phyloP scores from a whole-genome alignment of 2,888 invertebrate species.

The Sarcophaga subvicina region DNA sequence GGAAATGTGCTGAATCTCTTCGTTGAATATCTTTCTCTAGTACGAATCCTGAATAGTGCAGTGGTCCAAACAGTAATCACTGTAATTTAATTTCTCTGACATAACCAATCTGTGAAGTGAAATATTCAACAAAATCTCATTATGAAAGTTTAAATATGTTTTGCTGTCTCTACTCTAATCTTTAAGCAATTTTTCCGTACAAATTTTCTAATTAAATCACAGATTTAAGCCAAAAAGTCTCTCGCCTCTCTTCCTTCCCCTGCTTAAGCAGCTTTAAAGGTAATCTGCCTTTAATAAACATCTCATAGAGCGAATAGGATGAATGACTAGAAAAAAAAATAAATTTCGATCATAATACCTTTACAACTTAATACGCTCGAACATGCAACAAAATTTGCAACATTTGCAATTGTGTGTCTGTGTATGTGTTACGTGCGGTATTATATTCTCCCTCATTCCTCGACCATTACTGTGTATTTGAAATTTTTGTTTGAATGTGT shows the following conservation, averaged over 20 bases:
- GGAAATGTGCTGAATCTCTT: no score
- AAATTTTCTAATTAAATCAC: background rate
- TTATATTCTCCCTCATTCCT: constrained; percentile 34
- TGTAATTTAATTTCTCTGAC: no score
- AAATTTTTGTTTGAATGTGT: background rate
- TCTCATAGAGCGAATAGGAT: background rate
- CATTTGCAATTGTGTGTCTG: constrained; percentile 10
- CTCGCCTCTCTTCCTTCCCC: background rate
- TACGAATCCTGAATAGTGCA: no score
- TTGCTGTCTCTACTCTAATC: background rate
- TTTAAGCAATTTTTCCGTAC: background rate
- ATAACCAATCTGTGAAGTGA: no score
- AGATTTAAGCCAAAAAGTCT: background rate
- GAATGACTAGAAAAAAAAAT: constrained; percentile 3
- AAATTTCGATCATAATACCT: constrained; percentile 22
- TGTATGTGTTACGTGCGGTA: background rate
- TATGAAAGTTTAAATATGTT: no score
- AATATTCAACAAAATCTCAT: no score
- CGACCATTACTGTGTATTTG: background rate
- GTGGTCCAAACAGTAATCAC: no score
- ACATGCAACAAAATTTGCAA: constrained; percentile 20
- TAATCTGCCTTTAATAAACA: constrained; percentile 16
- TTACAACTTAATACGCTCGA: constrained; percentile 39
- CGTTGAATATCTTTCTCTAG: no score
- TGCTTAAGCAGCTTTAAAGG: background rate